Evolutionary conservation across 2,888 invertebrate genomes (phyloP), one percentile per base, ranked within the genome.

Genomic region (Leucophenga maculata): DNA sequence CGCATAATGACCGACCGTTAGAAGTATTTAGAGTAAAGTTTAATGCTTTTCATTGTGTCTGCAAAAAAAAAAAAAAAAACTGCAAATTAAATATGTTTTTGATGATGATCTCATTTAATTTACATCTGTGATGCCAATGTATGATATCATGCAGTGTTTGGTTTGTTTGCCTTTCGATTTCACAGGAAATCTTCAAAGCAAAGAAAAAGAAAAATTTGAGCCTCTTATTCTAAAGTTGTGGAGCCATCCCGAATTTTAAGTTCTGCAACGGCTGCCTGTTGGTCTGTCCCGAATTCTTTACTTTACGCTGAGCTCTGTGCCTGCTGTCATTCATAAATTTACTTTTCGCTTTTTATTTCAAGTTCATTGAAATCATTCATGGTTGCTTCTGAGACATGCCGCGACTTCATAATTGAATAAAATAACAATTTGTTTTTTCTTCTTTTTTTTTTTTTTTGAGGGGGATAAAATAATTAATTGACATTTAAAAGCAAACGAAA

Each of bases 331-430:
- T 64, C 62, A 64, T 64, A 64, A 64, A 64, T 64, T 64, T 60
- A n/a, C 4, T 48, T 64, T 32, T n/a, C n/a, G n/a, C n/a, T n/a
- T n/a, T n/a, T n/a, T 44, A 46, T 39, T 48, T 64, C 62, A 64
- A 59, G n/a, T 59, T 59, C 59, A 39, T 39, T 39, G 39, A 59
- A 64, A 64, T 64, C 62, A 48, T 64, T 60, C 54, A 65, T 65
- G 65, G 48, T 54, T 65, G n/a, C 52, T 18, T 55, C 13, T 54
- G n/a, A 64, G 73, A 75, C 80, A 80, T 80, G 83, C 73, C 74
- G 68, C 72, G 80, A 80, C 84, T 80, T 74, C 67, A 80, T 82
- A 81, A 81, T 81, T 81, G 77, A 80, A 82, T 82, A 74, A 73
- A 69, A 75, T 74, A 57, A n/a, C n/a, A 57, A 26, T 57, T 22